These are phyloP conservation scores for Orientallactaga sibirica DNA, from an alignment of 2,797 vertebrate species.

Conservation along the genomic window DNA sequence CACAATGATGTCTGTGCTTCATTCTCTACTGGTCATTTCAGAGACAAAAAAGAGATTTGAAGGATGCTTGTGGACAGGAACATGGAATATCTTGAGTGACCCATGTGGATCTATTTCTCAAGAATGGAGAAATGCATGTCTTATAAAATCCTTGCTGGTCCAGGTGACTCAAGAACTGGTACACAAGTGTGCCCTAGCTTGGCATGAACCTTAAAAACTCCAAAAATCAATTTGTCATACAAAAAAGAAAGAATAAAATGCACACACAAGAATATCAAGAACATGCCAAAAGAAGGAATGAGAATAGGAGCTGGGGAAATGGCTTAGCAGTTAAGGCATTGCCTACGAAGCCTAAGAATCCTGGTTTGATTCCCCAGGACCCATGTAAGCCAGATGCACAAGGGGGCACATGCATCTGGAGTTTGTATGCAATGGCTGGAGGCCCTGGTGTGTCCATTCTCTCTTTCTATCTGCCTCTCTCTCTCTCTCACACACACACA, in stretches of 20 bases:
- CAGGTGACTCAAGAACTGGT: neutral
- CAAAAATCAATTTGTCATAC: neutral
- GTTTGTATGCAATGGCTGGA: too few species aligned
- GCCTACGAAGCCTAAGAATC: too few species aligned
- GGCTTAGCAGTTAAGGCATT: too few species aligned
- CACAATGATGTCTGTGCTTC: neutral
- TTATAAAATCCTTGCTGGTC: neutral
- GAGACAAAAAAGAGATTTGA: neutral
- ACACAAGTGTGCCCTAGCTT: too few species aligned
- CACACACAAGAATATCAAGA: neutral
- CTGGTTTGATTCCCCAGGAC: too few species aligned
- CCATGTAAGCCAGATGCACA: too few species aligned
- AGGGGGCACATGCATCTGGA: too few species aligned
- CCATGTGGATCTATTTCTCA: neutral
- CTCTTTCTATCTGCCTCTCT: too few species aligned
- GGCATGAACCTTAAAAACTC: neutral
- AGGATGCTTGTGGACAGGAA: neutral
- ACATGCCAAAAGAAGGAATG: neutral
- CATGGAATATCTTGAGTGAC: too few species aligned
- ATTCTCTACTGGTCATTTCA: neutral
- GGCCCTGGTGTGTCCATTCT: too few species aligned
- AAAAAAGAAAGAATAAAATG: neutral
- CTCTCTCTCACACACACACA: too few species aligned
- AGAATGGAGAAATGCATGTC: neutral
- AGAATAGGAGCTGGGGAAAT: too few species aligned